phyloP scores from a whole-genome alignment of 2,797 vertebrate species.

The Lerista edwardsae region DNA sequence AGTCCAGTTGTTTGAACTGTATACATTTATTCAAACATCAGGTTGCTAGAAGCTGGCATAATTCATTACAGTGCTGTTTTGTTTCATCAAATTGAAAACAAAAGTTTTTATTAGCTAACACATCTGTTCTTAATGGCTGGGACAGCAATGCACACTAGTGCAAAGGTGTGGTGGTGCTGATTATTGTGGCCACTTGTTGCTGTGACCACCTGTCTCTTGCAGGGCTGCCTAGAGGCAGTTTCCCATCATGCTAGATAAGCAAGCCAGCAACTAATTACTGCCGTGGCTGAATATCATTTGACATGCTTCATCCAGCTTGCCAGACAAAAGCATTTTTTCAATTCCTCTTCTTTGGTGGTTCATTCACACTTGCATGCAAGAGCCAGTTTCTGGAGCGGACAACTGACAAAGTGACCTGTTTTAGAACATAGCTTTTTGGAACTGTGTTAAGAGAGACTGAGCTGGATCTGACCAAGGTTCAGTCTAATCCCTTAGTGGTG shows the following conservation, averaged over 20 bases:
- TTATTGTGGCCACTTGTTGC: not conserved
- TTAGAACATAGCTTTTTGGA: not conserved
- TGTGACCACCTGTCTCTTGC: not conserved
- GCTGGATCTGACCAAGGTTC: too few relatives aligned
- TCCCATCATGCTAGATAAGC: not conserved
- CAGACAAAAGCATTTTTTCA: not conserved
- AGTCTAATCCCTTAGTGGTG: too few relatives aligned
- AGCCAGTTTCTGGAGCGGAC: not conserved
- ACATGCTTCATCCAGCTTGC: not conserved
- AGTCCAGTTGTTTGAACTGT: not conserved
- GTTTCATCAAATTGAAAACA: not conserved
- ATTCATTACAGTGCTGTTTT: not conserved
- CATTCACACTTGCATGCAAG: not conserved
- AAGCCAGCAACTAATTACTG: not conserved
- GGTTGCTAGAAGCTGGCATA: not conserved
- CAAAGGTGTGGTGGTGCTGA: not conserved
- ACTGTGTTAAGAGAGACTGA: too few relatives aligned
- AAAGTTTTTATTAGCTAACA: not conserved
- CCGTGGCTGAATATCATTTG: not conserved
- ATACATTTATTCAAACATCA: not conserved
- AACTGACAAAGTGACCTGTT: not conserved
- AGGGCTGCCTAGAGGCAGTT: not conserved
- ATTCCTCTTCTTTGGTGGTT: not conserved
- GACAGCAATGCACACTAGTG: not conserved
- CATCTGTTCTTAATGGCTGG: not conserved